Base-by-base conservation (phyloP, 2,113 vertebrate genomes). In the Misgurnus mizolepis region DNA sequence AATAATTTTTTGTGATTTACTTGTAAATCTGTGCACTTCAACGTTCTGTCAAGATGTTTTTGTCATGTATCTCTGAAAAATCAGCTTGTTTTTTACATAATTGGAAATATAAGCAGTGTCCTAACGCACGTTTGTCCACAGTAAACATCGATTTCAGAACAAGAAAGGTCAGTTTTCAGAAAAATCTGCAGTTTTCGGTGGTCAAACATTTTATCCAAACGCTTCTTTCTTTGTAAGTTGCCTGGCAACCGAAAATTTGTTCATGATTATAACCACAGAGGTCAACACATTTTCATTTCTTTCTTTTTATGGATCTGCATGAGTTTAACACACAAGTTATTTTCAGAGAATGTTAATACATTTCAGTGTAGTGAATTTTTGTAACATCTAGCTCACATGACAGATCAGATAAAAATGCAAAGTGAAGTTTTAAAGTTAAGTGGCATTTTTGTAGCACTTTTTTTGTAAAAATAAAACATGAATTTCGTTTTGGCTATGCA, bases 221-320 rank as follows among this genome's bases (percentile, higher is more conserved):
- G 17, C 50, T 71, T 60, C 18, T 73, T 60, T n/a, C 53, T 56
- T 10, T 3, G 17, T 39, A 40, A 18, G 70, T 73, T 73, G 55
- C 70, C 22, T 41, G 6, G 70, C 55, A 73, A 73, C 55, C 55
- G 22, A 41, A 60, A 45, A 55, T 2, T 43, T 58, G 39, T 73
- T 43, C 17, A 43, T 6, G 70, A 22, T 73, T 18, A 1, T 60
- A 58, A 58, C 18, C 3, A 40, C 55, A 61, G 40, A 60, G 71
- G 40, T 73, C 71, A 12, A 73, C n/a, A 45, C 39, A 45, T 73
- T 73, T 71, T 45, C 55, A 15, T 60, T n/a, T 10, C 5, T 5
- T 73, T 73, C 70, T 72, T 34, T 71, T 17, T 53, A 18, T 18
- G 18, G 55, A 18, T 6, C 55, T 7, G 55, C 55, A 58, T 60